Conservation (phyloP, 2,888 invertebrate genomes). For the Antitype chi region DNA sequence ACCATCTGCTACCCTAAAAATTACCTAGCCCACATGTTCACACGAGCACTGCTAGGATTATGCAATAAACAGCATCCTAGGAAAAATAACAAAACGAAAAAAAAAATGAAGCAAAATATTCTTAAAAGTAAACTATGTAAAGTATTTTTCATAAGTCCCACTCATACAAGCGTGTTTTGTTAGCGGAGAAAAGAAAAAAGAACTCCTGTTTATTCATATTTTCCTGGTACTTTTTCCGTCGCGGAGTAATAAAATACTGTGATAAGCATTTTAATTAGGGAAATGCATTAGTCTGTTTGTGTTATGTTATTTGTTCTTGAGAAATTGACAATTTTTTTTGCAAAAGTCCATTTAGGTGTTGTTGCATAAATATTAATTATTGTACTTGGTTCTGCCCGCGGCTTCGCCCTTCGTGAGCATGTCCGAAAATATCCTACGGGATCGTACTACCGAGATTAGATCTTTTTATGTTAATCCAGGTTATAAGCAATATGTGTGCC, state of each 20-base stretch:
- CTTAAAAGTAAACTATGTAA: slow-evolving; percentile 27
- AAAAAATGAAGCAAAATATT: slow-evolving; percentile 24
- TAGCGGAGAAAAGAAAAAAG: slow-evolving; percentile 5
- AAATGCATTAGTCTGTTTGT: slow-evolving; percentile 17
- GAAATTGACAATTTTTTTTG: neutral
- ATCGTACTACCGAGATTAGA: neutral
- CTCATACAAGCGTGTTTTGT: slow-evolving; percentile 25
- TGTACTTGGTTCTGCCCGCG: neutral
- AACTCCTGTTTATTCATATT: slow-evolving; percentile 16
- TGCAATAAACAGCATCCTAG: slow-evolving; percentile 49
- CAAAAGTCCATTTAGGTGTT: neutral
- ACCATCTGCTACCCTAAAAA: slow-evolving; percentile 7
- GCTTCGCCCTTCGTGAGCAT: neutral
- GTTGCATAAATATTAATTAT: neutral
- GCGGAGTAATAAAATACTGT: slow-evolving; percentile 16
- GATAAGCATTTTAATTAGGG: slow-evolving; percentile 29
- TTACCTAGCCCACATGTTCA: slow-evolving; percentile 37
- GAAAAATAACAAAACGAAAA: slow-evolving; percentile 25
- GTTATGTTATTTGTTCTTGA: neutral
- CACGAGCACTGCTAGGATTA: slow-evolving; percentile 56
- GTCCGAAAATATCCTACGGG: neutral
- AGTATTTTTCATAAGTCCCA: slow-evolving; percentile 45
- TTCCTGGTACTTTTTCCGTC: slow-evolving; percentile 31
- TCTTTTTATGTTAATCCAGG: neutral
- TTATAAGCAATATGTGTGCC: neutral